Base-by-base conservation (phyloP, 30 jellyfish, hydroid and myxozoan species). In the Sanderia malayensis region DNA sequence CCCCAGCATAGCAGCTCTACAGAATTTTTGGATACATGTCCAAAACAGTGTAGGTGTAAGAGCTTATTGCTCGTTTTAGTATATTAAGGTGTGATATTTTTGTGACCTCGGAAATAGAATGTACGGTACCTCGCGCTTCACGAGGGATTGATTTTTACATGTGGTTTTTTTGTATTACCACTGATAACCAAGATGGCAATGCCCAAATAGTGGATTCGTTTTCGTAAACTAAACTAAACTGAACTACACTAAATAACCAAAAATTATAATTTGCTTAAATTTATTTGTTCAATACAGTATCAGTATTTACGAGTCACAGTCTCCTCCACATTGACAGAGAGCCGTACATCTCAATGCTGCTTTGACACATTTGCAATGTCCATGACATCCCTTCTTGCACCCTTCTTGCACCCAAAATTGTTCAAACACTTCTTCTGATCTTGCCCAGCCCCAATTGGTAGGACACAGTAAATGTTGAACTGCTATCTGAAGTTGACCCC, bases 391-490 rank as follows among this genome's bases (percentile, higher is more conserved):
- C 13, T 37, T 37, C 18, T 33, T n/a, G n/a, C n/a, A n/a, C n/a
- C n/a, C n/a, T n/a, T n/a, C n/a, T n/a, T n/a, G n/a, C n/a, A n/a
- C n/a, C 74, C 74, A 62, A 62, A 24, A 31, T 62, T 61, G 74
- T 55, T 55, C 68, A 55, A 55, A 1, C 68, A 0, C 28, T 13
- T 53, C 55, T 0, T 4, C 82, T 44, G 25, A 19, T 13, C n/a
- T 13, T 19, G 23, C 27, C 82, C 82, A 70, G 24, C 71, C 82
- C 82, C 82, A 70, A 11, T 49, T 2, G 33, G 73, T 44, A 13
- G 82, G 82, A 29, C 33, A 10, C 24, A 76, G 82, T 17, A 44
- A 23, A n/a, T 25, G 18, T 24, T 11, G 76, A 46, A 25, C 20
- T 0, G 33, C 27, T 11, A 70, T 46, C 73, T 10, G 47, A 10